phyloP scores from a whole-genome alignment of 1,140 invertebrate genomes.

The Caenorhabditis latens region DNA sequence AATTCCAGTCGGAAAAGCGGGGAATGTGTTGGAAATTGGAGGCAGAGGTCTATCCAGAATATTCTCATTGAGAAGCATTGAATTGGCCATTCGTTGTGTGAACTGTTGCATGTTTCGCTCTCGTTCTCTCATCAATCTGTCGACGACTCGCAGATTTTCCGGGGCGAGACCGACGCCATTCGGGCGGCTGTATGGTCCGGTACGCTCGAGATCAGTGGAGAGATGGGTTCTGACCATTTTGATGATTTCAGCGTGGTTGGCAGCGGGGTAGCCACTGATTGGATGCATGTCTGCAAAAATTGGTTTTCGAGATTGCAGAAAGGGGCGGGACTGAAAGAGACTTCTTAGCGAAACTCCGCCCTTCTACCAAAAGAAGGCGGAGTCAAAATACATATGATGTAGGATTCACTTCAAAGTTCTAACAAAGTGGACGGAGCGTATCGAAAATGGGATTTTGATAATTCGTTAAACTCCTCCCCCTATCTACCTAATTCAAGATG shows the following conservation, averaged over 20 bases:
- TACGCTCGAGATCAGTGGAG: neutral
- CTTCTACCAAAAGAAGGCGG: too few species aligned
- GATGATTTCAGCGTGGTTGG: neutral
- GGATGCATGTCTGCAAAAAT: constrained; percentile 18
- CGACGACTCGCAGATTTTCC: neutral
- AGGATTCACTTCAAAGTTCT: too few species aligned
- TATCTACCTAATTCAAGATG: too few species aligned
- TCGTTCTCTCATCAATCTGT: neutral
- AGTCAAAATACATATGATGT: too few species aligned
- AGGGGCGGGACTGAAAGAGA: neutral
- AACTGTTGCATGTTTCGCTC: too few species aligned
- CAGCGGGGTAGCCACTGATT: neutral
- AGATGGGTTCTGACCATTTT: neutral
- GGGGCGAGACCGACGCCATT: neutral
- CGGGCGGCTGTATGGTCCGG: neutral
- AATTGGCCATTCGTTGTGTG: too few species aligned
- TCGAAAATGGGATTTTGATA: too few species aligned
- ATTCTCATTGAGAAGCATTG: too few species aligned
- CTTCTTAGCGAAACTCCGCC: too few species aligned
- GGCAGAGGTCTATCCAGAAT: too few species aligned
- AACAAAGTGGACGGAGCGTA: too few species aligned
- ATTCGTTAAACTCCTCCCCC: too few species aligned
- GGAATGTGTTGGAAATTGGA: neutral
- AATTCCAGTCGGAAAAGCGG: neutral
- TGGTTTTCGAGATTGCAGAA: neutral